A percentile compares a stretch with the other conserved stretches of the same genome.
These are phyloP conservation scores for Smittia aterrima DNA, from an alignment of 2,888 invertebrate genomes.

Conservation along the genomic window DNA sequence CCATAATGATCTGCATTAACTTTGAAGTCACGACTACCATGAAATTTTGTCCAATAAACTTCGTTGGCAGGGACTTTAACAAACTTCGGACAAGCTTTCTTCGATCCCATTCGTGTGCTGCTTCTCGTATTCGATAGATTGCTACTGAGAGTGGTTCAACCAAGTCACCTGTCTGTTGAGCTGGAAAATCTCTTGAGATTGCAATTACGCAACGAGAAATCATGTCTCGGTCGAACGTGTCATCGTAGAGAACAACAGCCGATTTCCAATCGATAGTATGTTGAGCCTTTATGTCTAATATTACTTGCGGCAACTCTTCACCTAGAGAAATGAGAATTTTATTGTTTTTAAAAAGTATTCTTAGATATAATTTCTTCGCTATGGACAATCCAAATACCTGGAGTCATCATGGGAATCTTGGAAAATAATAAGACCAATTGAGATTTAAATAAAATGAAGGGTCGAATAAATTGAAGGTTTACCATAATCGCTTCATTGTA, in stretches of 20 bases:
- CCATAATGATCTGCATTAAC: conserved; percentile 56
- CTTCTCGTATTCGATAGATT: conserved; percentile 38
- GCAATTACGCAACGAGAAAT: conserved; percentile 64
- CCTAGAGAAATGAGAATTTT: conserved; percentile 63
- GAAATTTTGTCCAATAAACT: conserved; percentile 50
- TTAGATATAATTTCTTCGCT: no score
- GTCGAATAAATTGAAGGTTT: conserved; percentile 45
- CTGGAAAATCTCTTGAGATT: conserved; percentile 27
- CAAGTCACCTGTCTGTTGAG: conserved; percentile 42
- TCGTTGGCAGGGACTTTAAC: conserved; percentile 49
- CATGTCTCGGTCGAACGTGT: conserved; percentile 64
- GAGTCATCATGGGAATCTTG: conserved; percentile 63
- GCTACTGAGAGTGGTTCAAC: conserved; percentile 42
- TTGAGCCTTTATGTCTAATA: conserved; percentile 69
- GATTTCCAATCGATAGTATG: conserved; percentile 64
- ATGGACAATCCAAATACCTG: no score
- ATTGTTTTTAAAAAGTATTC: neutral
- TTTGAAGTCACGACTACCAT: conserved; percentile 9
- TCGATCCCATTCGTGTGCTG: conserved; percentile 44
- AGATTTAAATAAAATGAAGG: no score
- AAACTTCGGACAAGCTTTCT: conserved; percentile 47
- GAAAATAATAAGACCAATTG: neutral
- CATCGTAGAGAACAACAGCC: conserved; percentile 69
- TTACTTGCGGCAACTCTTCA: conserved; percentile 73
- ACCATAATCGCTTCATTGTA: conserved; percentile 64